Base-by-base conservation (phyloP, 2,888 invertebrate species). In the Xylocampa areola region DNA sequence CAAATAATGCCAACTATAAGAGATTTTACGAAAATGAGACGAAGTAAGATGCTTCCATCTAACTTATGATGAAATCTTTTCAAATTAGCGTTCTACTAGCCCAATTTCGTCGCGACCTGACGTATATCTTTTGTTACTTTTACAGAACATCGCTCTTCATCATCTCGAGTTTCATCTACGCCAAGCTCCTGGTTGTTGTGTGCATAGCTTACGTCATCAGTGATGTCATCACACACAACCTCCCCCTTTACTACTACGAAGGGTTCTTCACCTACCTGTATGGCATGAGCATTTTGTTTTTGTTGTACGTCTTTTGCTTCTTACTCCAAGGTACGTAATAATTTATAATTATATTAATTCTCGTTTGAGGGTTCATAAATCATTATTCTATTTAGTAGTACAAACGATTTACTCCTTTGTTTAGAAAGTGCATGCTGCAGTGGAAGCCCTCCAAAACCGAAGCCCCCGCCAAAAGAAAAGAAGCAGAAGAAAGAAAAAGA, bases 141-240 rank as follows among this genome's bases (percentile, higher is more conserved):
- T 95, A 69, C 96, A 98, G 98, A 95, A 98, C 98, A 77, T 98
- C 98, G 80, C 95, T 98, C 80, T 98, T 98, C 95, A 98, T 98
- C 94, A 97, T 98, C 90, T 97, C 98, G 95, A 98, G 98, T 93
- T 97, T 98, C 94, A 97, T 98, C 85, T 99, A 99, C 94, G 98
- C 98, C 84, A 98, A 98, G 93, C 96, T 98, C 67, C 94, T 98
- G 89, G 97, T 98, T 77, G 98, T 98, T 77, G 96, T 98, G 60
- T 99, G 98, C 94, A 95, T 98, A 87, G 98, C 98, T 68, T 98
- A 98, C 91, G 98, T 98, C 81, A 96, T 98, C 90, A 98, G 98
- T 83, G 98, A 99, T 94, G 98, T 98, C 83, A 97, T 98, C 85
- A 98, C 98, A 74, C 97, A 98, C 94, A 97, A 97, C 90, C 95